phyloP scores from a whole-genome alignment of 2,888 invertebrate genomes.

The Eudasyphora cyanicolor region DNA sequence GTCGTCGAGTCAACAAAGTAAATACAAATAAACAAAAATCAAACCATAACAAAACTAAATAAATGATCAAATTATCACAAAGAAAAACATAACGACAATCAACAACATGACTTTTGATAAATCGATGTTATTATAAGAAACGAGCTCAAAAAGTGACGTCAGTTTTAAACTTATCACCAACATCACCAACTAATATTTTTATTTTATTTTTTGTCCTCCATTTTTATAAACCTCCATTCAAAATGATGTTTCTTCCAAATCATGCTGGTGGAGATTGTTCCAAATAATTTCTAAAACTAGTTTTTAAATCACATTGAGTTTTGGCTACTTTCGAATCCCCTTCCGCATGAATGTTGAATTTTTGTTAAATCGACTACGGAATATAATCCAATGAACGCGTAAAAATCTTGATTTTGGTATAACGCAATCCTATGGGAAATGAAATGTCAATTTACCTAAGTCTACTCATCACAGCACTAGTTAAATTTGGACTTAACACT shows the following conservation, averaged over 20 bases:
- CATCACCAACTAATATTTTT: background rate
- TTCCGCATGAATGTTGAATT: too few relatives aligned
- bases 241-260: background rate
- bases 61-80: background rate
- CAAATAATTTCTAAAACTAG: too few relatives aligned
- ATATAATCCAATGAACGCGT: too few relatives aligned
- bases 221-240: background rate
- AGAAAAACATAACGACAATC: background rate
- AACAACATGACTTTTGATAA: slow-evolving; percentile 1
- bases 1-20: too few relatives aligned
- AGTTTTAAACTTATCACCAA: background rate
- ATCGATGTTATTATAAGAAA: slow-evolving; percentile 9
- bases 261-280: background rate
- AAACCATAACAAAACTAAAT: background rate
- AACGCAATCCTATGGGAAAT: too few relatives aligned
- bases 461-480: too few relatives aligned
- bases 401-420: too few relatives aligned
- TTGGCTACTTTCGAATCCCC: background rate
- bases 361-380: too few relatives aligned
- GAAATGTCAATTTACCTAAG: too few relatives aligned
- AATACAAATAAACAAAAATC: slow-evolving; percentile 27
- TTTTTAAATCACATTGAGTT: background rate
- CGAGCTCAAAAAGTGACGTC: slow-evolving; percentile 15
- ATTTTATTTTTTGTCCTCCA: background rate
- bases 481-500: too few relatives aligned